phyloP scores from a whole-genome alignment of 1,140 invertebrate species.

The Apis dorsata region DNA sequence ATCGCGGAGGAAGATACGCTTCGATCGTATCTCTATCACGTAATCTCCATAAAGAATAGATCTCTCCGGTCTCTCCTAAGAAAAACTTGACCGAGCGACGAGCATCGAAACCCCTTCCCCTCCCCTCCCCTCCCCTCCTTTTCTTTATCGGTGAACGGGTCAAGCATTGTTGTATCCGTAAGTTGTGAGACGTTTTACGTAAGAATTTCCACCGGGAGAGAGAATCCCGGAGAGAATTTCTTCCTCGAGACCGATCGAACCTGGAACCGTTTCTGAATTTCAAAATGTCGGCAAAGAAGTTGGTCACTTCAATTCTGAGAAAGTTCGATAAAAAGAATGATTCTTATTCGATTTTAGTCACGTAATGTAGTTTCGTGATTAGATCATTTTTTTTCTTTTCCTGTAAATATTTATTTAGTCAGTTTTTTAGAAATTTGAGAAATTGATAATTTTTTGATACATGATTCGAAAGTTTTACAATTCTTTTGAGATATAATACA shows the following conservation, averaged over 20 bases:
- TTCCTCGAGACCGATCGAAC: neutral
- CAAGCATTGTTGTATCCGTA: constrained; percentile 35
- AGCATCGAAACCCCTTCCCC: neutral
- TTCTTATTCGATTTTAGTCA: too few species aligned
- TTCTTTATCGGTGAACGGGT: constrained; percentile 41
- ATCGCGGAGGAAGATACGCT: constrained; percentile 28
- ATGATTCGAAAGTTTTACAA: too few species aligned
- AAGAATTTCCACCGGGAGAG: constrained; percentile 23
- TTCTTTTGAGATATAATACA: too few species aligned
- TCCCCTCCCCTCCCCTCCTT: neutral
- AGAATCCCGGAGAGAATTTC: neutral
- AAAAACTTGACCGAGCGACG: constrained; percentile 27
- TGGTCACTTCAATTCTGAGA: too few species aligned
- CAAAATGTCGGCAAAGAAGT: neutral
- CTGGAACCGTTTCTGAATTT: constrained; percentile 11
- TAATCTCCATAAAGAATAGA: constrained; percentile 56
- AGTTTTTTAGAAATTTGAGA: neutral
- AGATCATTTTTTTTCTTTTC: neutral
- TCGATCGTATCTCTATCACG: constrained; percentile 57
- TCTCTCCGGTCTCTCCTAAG: constrained; percentile 6
- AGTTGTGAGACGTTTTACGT: constrained; percentile 37
- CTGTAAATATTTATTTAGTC: neutral
- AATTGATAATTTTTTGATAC: too few species aligned
- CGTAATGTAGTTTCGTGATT: too few species aligned
- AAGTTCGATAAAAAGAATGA: too few species aligned